Conservation (phyloP, 2,888 invertebrate genomes). For the Arenicola marina region DNA sequence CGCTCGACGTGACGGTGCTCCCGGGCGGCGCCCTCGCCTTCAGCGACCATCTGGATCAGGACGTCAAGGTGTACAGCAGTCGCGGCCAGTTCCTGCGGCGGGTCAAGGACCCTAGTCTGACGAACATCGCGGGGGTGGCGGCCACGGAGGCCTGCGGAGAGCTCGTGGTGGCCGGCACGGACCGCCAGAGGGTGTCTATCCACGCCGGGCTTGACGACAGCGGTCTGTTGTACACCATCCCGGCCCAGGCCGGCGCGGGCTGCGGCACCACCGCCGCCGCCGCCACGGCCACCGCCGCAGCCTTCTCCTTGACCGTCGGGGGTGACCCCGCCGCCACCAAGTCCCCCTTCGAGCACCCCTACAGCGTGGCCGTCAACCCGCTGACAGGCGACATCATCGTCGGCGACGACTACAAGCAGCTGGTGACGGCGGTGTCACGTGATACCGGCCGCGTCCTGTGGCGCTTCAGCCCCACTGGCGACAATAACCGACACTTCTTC, state of each 20-base stretch:
- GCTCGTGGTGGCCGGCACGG: constrained; percentile 26
- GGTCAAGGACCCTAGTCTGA: constrained; percentile 13
- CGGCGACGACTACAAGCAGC: constrained; percentile 28
- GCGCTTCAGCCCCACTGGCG: constrained; percentile 19
- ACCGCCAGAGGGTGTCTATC: constrained; percentile 19
- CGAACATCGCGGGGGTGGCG: constrained; percentile 30
- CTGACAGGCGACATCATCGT: constrained; percentile 28
- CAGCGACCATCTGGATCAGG: constrained; percentile 25
- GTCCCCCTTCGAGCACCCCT: constrained; percentile 26
- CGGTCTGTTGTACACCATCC: constrained; percentile 13
- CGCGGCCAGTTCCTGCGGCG: constrained; percentile 21
- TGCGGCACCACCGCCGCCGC: not conserved
- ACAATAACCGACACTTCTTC: constrained; percentile 27
- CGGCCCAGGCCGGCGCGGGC: not conserved
- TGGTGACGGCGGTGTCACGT: constrained; percentile 15
- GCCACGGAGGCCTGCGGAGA: constrained; percentile 9
- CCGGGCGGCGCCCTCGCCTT: constrained; percentile 21
- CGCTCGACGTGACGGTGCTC: constrained; percentile 19
- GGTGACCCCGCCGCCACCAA: not conserved
- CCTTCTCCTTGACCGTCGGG: not conserved
- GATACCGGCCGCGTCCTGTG: constrained; percentile 15
- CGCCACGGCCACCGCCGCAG: not conserved
- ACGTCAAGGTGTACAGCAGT: constrained; percentile 23
- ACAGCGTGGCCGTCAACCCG: constrained; percentile 30
- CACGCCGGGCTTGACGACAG: constrained; percentile 18